Conservation (phyloP, 2,113 vertebrate species). For the Triplophysa tibetana region DNA sequence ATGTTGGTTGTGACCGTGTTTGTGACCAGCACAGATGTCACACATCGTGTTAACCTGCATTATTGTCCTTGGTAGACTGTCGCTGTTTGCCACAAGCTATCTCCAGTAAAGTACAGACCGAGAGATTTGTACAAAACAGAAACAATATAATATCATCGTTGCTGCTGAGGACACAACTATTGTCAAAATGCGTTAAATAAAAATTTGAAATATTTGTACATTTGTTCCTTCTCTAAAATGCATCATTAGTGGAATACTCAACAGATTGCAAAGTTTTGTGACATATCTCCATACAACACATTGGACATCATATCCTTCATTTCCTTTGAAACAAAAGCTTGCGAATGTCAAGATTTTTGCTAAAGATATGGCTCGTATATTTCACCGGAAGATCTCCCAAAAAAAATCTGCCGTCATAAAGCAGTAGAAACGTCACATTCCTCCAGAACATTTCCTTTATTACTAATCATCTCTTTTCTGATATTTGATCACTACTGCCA, state of each 20-base stretch:
- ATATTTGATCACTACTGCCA: slow-evolving; percentile 66
- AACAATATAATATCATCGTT: neutral
- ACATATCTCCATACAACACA: slow-evolving; percentile 42
- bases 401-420: neutral
- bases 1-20: slow-evolving; percentile 68
- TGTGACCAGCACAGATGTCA: slow-evolving; percentile 72
- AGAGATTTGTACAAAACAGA: neutral
- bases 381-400: slow-evolving; percentile 10
- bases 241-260: no score
- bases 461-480: slow-evolving; percentile 48
- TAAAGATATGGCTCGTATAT: neutral
- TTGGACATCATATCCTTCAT: neutral
- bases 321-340: neutral
- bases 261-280: no score
- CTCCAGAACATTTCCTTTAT: slow-evolving; percentile 16
- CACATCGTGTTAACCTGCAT: slow-evolving; percentile 63
- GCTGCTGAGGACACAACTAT: neutral
- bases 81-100: neutral
- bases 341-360: slow-evolving; percentile 5
- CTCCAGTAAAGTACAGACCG: neutral
- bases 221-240: no score
- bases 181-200: neutral
- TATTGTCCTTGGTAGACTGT: neutral
- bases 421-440: neutral
- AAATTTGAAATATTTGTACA: no score